A percentile compares a stretch with the other conserved stretches of the same genome.
Conservation (phyloP, 2,888 invertebrate species). For the Micropterix aruncella region DNA sequence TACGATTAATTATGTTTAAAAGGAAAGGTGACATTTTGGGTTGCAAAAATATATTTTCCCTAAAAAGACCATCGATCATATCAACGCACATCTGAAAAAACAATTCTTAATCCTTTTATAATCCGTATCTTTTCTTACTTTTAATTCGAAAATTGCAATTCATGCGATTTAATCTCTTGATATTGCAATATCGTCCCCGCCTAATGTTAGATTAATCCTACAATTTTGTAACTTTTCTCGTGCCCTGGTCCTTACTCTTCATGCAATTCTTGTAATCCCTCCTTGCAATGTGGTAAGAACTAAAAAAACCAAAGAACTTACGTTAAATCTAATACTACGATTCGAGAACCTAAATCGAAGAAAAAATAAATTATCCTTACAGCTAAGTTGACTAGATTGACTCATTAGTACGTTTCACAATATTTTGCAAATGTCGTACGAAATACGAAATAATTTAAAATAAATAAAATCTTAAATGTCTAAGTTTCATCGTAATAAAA, state of each 20-base stretch:
- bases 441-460: not conserved
- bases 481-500: no score
- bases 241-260: slow-evolving; percentile 25
- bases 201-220: not conserved
- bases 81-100: not conserved
- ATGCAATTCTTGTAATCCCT: not conserved
- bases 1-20: no score
- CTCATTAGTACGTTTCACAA: not conserved
- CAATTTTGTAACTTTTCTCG: slow-evolving; percentile 40
- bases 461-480: no score
- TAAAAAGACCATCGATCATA: not conserved
- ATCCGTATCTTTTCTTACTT: not conserved
- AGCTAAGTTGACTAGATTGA: not conserved
- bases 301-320: not conserved
- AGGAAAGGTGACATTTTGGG: no score
- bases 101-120: not conserved
- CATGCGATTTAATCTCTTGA: not conserved
- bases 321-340: not conserved
- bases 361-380: not conserved
- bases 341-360: no score
- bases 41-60: not conserved
- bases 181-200: not conserved
- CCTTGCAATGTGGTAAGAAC: not conserved
- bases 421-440: not conserved
- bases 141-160: not conserved